Evolutionary conservation across 2,113 vertebrate species (phyloP), one percentile per base, ranked within the genome.

Genomic region (Todiramphus chloris): DNA sequence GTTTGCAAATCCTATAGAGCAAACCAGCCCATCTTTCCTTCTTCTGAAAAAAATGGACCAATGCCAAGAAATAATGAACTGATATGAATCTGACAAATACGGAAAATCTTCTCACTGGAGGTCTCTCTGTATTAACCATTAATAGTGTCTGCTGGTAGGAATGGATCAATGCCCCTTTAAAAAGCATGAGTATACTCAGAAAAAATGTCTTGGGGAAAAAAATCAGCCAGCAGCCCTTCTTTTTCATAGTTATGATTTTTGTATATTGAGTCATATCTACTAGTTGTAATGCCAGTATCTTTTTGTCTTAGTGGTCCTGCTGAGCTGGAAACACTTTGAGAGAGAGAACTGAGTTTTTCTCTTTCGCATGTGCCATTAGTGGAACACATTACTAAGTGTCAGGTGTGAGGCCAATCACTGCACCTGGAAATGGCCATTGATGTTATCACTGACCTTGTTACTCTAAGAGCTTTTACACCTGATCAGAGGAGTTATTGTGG

Each of bases 381-480:
- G 30, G 48, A 90, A 39, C 83, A 39, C 48, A 70, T 92, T 74
- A 75, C 10, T 3, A 15, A 73, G 33, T 23, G 7, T 48, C 39
- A 50, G 51, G 33, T n/a, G 30, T 0, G 5, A 78, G 60, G 30
- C 41, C 25, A 33, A 55, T 31, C 0, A 0, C 16, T 0, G 0
- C 1, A 1, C 33, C 51, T 67, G 10, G 25, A 74, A 70, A 19
- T 33, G 60, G 56, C 64, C 23, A 41, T 56, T 44, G 77, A 14
- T 51, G 48, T 20, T 20, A 60, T 73, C 43, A 12, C 33, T 53
- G 55, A 17, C 19, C 19, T 58, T 51, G 25, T 56, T 70, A 9
- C 6, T 56, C 23, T 17, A 28, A 9, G 7, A 73, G 50, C 19
- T 10, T 83, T 89, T 70, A 14, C 31, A 46, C 24, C 20, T 56